phyloP scores from a whole-genome alignment of 2,797 vertebrate species.

The Syngnathus rostellatus region DNA sequence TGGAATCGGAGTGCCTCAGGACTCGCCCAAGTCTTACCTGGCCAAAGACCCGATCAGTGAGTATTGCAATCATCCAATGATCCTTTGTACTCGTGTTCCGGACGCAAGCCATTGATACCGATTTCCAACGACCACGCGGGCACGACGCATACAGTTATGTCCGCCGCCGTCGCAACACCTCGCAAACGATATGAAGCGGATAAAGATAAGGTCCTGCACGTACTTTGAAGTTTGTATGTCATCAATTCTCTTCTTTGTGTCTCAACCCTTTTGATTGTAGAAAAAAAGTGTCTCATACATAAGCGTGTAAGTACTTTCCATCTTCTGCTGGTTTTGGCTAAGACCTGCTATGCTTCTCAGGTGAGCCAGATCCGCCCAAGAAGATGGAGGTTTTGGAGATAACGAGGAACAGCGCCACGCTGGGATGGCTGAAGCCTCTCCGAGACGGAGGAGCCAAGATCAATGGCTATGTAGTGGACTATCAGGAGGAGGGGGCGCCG shows the following conservation, averaged over 20 bases:
- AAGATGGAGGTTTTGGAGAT: slow-evolving; percentile 95
- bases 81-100: neutral
- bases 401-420: slow-evolving; percentile 84
- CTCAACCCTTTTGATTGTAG: neutral
- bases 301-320: neutral
- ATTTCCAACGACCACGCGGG: too few species aligned
- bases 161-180: too few species aligned
- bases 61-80: slow-evolving; percentile 41
- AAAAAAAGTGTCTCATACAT: too few species aligned
- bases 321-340: slow-evolving; percentile 1
- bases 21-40: slow-evolving; percentile 84
- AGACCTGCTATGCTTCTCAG: slow-evolving; percentile 53
- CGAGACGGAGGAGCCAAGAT: slow-evolving; percentile 95
- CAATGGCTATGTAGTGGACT: slow-evolving; percentile 93
- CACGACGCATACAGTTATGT: too few species aligned
- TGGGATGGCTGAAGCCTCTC: slow-evolving; percentile 91
- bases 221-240: too few species aligned
- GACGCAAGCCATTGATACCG: too few species aligned
- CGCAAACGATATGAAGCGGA: too few species aligned
- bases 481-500: slow-evolving; percentile 82
- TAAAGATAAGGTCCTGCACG: too few species aligned
- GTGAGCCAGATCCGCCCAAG: slow-evolving; percentile 95
- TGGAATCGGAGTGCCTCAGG: slow-evolving; percentile 86
- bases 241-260: too few species aligned
- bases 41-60: slow-evolving; percentile 92